Evolutionary conservation across 2,113 vertebrate genomes (phyloP).

Genomic region (Channa argus): DNA sequence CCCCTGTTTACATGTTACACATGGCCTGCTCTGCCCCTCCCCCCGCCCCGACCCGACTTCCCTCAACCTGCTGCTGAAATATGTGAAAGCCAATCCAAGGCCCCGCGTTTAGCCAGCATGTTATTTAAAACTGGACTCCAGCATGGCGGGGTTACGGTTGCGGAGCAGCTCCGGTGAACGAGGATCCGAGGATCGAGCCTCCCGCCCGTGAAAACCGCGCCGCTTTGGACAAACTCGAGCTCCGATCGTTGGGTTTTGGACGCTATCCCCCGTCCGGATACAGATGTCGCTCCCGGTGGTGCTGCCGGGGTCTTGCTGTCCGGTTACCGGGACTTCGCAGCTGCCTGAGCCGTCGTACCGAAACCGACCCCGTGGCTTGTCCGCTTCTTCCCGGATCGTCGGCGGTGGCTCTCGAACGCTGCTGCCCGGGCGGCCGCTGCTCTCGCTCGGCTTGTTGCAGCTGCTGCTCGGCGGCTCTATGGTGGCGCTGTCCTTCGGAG

Average conservation of each 20-base stretch:
- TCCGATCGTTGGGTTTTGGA: neutral
- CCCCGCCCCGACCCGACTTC: slow-evolving; percentile 6
- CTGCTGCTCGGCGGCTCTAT: slow-evolving; percentile 87
- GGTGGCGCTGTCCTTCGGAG: slow-evolving; percentile 88
- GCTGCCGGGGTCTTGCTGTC: slow-evolving; percentile 86
- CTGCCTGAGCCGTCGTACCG: slow-evolving; percentile 66
- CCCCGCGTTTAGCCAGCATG: neutral
- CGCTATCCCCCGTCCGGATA: slow-evolving; percentile 11
- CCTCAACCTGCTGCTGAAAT: slow-evolving; percentile 30
- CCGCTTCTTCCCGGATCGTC: slow-evolving; percentile 58
- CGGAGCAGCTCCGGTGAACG: neutral
- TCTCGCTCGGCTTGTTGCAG: slow-evolving; percentile 88
- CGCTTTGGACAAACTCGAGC: neutral
- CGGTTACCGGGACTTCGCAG: slow-evolving; percentile 74
- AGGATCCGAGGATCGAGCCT: neutral
- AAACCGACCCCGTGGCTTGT: slow-evolving; percentile 65
- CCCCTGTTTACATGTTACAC: slow-evolving; percentile 33
- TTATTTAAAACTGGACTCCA: slow-evolving; percentile 37
- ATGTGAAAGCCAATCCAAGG: slow-evolving; percentile 51
- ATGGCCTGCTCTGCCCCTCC: slow-evolving; percentile 22
- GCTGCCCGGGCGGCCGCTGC: slow-evolving; percentile 81
- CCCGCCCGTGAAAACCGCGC: neutral
- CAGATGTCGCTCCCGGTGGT: slow-evolving; percentile 87
- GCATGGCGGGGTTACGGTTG: slow-evolving; percentile 3
- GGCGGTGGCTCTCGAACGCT: slow-evolving; percentile 54